Evolutionary conservation across 2,797 vertebrate genomes (phyloP), one percentile per base, ranked within the genome.

Genomic region (Podarcis lilfordi): DNA sequence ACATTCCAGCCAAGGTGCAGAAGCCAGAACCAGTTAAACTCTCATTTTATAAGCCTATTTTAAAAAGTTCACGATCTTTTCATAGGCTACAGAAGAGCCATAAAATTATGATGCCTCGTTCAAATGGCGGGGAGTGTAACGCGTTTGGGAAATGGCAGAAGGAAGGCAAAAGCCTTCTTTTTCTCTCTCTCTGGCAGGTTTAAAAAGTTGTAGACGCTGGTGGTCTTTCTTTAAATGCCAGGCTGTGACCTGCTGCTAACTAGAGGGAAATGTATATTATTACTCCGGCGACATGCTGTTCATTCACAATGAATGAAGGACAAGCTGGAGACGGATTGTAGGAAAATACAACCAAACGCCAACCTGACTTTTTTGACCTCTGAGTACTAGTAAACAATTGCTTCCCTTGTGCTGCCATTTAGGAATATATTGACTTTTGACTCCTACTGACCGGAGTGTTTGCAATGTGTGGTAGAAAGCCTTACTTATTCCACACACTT

Each of bases 1-100:
- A 83, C 88, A 82, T 78, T 81, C 69, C 79, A 75, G 17, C 2
- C 40, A 94, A 90, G 92, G 95, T 91, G 88, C 69, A 90, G 95
- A 89, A 91, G 92, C 91, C 75, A 89, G 72, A 96, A 95, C 94
- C 93, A 91, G 92, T 92, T 94, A 91, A 35, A 92, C 78, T 92
- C 77, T 40, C 55, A 86, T 95, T 95, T 97, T 95, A 91, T 91
- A 94, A 92, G 91, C 92, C 92, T 94, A 55, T 94, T 96, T 55
- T 4, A 55, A 93, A 93, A 94, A 89, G 87, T 92, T 96, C 91
- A 95, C 91, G 79, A 86, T 88, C 89, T 95, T 85, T 95, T 89
- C 89, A 88, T 89, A 90, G 89, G 81, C 87, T 91, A 64, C 86
- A 43, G 35, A 32, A 61, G 64, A 75, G 37, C 93, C 89, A 90